phyloP scores from a whole-genome alignment of 1,140 invertebrate species.

The Stratiolaelaps scimitus region DNA sequence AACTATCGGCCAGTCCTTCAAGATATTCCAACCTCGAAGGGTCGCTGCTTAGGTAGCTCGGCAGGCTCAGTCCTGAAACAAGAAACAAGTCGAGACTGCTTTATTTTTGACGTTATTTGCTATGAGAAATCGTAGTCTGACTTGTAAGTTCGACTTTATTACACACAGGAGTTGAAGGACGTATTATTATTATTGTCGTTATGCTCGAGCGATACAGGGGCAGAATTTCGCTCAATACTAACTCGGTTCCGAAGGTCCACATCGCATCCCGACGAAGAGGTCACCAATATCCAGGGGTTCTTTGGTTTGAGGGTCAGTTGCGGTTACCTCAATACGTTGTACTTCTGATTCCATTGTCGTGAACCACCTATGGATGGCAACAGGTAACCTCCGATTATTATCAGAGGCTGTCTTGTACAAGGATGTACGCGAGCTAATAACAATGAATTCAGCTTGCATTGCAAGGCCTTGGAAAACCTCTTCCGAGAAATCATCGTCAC shows the following conservation, averaged over 20 bases:
- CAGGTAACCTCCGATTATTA: too few relatives aligned
- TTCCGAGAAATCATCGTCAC: neutral
- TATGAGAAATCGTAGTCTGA: neutral
- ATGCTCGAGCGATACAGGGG: too few relatives aligned
- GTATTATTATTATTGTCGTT: neutral
- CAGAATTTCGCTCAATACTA: neutral
- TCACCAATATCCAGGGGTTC: slow-evolving; percentile 10
- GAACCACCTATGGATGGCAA: neutral
- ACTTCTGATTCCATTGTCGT: neutral
- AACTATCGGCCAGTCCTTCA: neutral
- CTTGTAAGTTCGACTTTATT: neutral
- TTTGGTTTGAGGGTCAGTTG: slow-evolving; percentile 4
- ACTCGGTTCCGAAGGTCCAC: slow-evolving; percentile 11
- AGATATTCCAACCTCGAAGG: neutral
- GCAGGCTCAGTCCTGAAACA: slow-evolving; percentile 11
- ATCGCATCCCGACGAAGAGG: slow-evolving; percentile 17
- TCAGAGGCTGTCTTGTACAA: too few relatives aligned
- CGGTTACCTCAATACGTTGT: slow-evolving; percentile 16
- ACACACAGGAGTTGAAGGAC: neutral
- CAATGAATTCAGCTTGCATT: too few relatives aligned
- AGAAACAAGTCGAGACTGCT: neutral
- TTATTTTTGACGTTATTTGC: too few relatives aligned
- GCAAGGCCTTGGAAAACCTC: neutral
- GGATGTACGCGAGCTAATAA: too few relatives aligned
- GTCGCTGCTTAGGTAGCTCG: neutral